Conservation (phyloP, 2,797 vertebrate species). For the Tenualosa thibaudeaui region DNA sequence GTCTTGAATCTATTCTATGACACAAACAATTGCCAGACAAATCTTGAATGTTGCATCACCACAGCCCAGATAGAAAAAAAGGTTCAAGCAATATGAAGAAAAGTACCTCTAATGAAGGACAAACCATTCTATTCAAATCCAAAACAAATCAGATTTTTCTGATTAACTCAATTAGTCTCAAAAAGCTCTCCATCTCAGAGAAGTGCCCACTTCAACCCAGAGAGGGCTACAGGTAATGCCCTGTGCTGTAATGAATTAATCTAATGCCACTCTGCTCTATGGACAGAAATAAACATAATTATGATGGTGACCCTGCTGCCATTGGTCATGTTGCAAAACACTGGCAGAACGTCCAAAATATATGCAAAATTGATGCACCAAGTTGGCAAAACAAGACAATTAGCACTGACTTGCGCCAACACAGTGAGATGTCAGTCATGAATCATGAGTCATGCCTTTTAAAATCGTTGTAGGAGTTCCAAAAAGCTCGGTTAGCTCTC, state of each 20-base stretch:
- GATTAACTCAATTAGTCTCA: constrained; percentile 21
- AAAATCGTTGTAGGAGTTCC: not conserved
- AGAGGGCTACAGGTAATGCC: constrained; percentile 34
- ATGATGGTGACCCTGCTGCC: not conserved
- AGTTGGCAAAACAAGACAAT: not conserved
- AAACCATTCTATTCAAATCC: not conserved
- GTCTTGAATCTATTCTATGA: not conserved
- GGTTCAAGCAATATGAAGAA: not conserved
- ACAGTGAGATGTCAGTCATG: not conserved
- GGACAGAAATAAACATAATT: constrained; percentile 36
- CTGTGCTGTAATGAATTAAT: constrained; percentile 38
- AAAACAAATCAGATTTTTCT: constrained; percentile 5
- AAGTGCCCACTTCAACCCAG: constrained; percentile 37
- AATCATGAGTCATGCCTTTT: not conserved
- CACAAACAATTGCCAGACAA: not conserved
- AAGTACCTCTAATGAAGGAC: not conserved
- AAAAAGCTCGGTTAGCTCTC: not conserved
- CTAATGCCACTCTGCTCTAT: constrained; percentile 9
- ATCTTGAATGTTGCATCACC: not conserved
- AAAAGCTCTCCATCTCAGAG: constrained; percentile 21
- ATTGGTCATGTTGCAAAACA: too few species aligned
- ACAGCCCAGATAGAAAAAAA: too few species aligned
- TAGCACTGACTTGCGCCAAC: not conserved
- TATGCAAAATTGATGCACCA: not conserved
- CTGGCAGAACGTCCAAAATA: not conserved